Evolutionary conservation across 2,113 vertebrate genomes (phyloP).

Genomic region (Sardina pilchardus): DNA sequence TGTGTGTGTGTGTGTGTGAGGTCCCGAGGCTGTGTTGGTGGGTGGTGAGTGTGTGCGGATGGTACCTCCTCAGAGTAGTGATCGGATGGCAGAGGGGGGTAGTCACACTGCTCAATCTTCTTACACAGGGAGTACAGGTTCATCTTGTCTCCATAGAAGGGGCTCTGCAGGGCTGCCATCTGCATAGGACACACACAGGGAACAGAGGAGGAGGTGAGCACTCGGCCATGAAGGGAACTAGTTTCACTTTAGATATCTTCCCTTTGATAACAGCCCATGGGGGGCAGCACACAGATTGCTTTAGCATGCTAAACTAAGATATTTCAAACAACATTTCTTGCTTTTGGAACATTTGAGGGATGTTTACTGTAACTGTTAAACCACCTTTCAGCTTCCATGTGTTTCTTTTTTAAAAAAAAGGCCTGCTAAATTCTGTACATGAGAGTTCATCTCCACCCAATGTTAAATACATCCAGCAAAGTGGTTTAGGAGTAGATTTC

Average conservation of each 20-base stretch:
- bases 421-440: background rate
- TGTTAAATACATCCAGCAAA: too few species aligned
- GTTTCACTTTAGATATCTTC: background rate
- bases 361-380: background rate
- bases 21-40: background rate
- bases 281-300: background rate
- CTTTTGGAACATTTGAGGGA: background rate
- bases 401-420: background rate
- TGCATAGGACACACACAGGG: slow-evolving; percentile 60
- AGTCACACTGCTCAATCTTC: slow-evolving; percentile 99
- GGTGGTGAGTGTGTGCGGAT: background rate
- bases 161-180: slow-evolving; percentile 98
- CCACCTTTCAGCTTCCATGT: background rate
- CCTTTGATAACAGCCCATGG: background rate
- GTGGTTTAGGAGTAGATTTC: too few species aligned
- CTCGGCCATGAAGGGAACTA: background rate
- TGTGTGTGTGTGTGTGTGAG: background rate
- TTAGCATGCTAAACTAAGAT: background rate
- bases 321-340: background rate
- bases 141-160: slow-evolving; percentile 99
- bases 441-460: too few species aligned
- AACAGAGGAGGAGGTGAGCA: slow-evolving; percentile 20
- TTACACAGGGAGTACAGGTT: slow-evolving; percentile 98
- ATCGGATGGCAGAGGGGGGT: slow-evolving; percentile 97
- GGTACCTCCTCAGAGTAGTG: slow-evolving; percentile 96